Conservation (phyloP, 2,113 vertebrate species). For the Mormyrus lacerda region DNA sequence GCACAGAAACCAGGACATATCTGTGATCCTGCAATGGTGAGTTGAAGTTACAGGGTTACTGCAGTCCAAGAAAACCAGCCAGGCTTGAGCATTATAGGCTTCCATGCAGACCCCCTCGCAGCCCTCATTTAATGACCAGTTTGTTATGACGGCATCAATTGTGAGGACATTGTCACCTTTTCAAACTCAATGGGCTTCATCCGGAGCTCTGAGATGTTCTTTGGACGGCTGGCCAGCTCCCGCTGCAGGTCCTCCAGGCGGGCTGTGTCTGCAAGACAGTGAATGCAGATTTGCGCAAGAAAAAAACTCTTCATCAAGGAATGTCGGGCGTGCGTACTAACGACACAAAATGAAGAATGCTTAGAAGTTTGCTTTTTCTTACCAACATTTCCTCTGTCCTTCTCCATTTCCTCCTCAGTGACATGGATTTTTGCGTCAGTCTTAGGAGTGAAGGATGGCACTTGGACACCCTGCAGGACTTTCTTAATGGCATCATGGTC, state of each 20-base stretch:
- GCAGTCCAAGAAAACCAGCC: slow-evolving; percentile 26
- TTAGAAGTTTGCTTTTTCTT: slow-evolving; percentile 18
- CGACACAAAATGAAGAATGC: background rate
- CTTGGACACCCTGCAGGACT: slow-evolving; percentile 39
- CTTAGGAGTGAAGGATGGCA: slow-evolving; percentile 46
- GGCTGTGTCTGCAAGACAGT: slow-evolving; percentile 43
- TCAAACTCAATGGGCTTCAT: slow-evolving; percentile 74
- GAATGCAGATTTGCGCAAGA: slow-evolving; percentile 15
- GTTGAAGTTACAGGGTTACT: slow-evolving; percentile 41
- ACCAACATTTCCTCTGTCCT: slow-evolving; percentile 42
- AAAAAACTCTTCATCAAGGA: background rate
- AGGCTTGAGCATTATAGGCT: slow-evolving; percentile 29
- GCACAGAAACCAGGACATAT: slow-evolving; percentile 23
- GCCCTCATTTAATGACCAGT: background rate
- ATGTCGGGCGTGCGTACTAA: background rate
- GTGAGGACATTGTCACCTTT: slow-evolving; percentile 63
- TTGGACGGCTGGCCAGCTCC: slow-evolving; percentile 38
- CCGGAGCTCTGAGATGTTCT: slow-evolving; percentile 27
- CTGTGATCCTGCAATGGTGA: slow-evolving; percentile 27
- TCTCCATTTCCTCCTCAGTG: slow-evolving; percentile 50
- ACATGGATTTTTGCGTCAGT: slow-evolving; percentile 49
- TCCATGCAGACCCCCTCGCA: slow-evolving; percentile 1
- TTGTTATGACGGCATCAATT: slow-evolving; percentile 17
- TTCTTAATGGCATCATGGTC: slow-evolving; percentile 29
- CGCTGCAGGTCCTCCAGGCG: slow-evolving; percentile 46